A percentile compares a stretch with the other conserved stretches of the same genome.
Conservation (phyloP, 2,888 invertebrate species). For the Belgica antarctica region DNA sequence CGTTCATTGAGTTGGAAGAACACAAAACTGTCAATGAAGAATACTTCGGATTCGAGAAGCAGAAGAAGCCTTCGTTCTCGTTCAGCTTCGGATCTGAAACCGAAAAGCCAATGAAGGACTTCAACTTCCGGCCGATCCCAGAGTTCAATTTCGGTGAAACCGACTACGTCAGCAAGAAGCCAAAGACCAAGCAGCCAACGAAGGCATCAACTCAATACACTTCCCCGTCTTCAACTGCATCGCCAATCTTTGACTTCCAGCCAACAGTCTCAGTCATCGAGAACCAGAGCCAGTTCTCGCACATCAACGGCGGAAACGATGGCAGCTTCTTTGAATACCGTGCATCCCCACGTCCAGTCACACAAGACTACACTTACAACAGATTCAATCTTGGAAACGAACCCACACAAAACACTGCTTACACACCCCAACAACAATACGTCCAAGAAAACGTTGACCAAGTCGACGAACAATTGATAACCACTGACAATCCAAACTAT, state of each 20-base stretch:
- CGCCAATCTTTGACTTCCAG: slow-evolving; percentile 43
- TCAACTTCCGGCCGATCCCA: slow-evolving; percentile 32
- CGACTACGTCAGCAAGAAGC: slow-evolving; percentile 19
- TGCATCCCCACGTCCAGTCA: slow-evolving; percentile 4
- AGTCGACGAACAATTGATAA: slow-evolving; percentile 52
- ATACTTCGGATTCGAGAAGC: slow-evolving; percentile 48
- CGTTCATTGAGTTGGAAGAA: slow-evolving; percentile 24
- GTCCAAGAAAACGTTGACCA: neutral
- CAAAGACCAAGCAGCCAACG: slow-evolving; percentile 20
- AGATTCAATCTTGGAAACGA: slow-evolving; percentile 11
- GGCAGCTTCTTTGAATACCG: slow-evolving; percentile 15
- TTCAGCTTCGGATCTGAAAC: slow-evolving; percentile 23
- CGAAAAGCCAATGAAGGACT: slow-evolving; percentile 28
- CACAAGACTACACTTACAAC: slow-evolving; percentile 2
- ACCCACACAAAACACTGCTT: slow-evolving; percentile 20
- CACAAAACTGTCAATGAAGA: slow-evolving; percentile 50
- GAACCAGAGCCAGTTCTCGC: slow-evolving; percentile 27
- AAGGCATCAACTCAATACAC: slow-evolving; percentile 40
- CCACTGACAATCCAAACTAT: slow-evolving; percentile 57
- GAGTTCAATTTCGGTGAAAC: slow-evolving; percentile 30
- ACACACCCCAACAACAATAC: slow-evolving; percentile 18
- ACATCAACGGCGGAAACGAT: neutral
- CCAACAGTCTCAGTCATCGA: slow-evolving; percentile 43
- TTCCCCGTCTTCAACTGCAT: slow-evolving; percentile 44
- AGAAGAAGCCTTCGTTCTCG: slow-evolving; percentile 46